Percentiles rank a stretch among this genome's conserved stretches.
Evolutionary conservation across 2,888 invertebrate genomes (phyloP).

Genomic region (Syrista parreyssii): DNA sequence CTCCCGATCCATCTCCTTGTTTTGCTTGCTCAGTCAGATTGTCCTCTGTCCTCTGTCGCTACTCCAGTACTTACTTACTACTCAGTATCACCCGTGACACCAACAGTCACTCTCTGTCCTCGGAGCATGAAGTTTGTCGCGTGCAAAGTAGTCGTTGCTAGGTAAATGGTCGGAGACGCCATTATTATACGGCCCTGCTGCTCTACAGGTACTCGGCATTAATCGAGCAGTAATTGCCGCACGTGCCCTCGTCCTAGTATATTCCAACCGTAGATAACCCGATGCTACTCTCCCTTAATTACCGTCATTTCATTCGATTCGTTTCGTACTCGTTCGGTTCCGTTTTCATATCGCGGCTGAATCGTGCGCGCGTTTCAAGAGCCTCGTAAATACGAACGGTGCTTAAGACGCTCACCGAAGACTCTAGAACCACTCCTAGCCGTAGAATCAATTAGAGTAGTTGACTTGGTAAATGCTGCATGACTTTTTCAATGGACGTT

Average conservation of each 20-base stretch:
- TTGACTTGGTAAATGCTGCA: conserved; percentile 33
- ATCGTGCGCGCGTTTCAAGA: conserved; percentile 22
- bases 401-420: not conserved
- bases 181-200: not conserved
- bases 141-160: not conserved
- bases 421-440: not conserved
- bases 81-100: not conserved
- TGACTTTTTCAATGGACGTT: conserved; percentile 1
- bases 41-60: not conserved
- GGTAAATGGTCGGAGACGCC: not conserved
- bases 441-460: conserved; percentile 34
- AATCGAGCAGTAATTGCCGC: not conserved
- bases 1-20: not conserved
- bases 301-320: conserved; percentile 28
- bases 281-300: conserved; percentile 32
- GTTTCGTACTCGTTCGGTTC: not conserved
- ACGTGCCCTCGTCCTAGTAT: not conserved
- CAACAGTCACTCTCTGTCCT: not conserved
- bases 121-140: not conserved
- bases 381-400: conserved; percentile 30
- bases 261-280: not conserved
- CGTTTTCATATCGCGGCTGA: conserved; percentile 17
- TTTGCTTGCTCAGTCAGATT: not conserved
- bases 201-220: not conserved
- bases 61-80: not conserved